These are phyloP conservation scores for Volucella inanis DNA, from an alignment of 2,888 invertebrate species.

Conservation along the genomic window DNA sequence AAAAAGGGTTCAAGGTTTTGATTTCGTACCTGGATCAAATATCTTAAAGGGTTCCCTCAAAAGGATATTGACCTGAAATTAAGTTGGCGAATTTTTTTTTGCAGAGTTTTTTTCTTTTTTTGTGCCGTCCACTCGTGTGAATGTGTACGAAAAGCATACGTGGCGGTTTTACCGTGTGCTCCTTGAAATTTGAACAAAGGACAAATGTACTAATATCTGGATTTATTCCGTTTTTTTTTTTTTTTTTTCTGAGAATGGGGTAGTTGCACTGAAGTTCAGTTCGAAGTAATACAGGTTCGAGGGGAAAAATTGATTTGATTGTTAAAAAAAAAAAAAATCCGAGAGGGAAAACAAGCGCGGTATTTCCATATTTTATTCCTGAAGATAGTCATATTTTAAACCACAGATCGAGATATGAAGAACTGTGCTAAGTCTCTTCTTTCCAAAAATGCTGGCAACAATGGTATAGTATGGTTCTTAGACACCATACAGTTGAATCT, in stretches of 20 bases:
- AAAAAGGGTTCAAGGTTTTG: conserved; percentile 64
- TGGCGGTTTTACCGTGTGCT: conserved; percentile 35
- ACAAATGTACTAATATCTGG: background rate
- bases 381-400: no score
- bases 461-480: no score
- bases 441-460: no score
- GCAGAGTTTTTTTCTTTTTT: background rate
- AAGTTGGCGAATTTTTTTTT: conserved; percentile 11
- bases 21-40: conserved; percentile 64
- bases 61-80: conserved; percentile 61
- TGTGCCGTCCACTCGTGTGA: conserved; percentile 37
- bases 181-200: background rate
- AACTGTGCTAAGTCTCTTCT: no score
- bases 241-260: background rate
- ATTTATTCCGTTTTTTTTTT: background rate
- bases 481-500: no score
- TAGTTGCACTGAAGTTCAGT: conserved; percentile 9
- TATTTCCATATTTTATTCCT: no score
- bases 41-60: conserved; percentile 59
- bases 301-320: background rate
- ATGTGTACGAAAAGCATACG: conserved; percentile 11
- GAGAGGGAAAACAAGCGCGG: background rate
- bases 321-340: background rate
- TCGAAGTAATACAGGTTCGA: background rate
- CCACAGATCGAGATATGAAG: no score